phyloP scores from a whole-genome alignment of 1,140 invertebrate species.

The Triops cancriformis region DNA sequence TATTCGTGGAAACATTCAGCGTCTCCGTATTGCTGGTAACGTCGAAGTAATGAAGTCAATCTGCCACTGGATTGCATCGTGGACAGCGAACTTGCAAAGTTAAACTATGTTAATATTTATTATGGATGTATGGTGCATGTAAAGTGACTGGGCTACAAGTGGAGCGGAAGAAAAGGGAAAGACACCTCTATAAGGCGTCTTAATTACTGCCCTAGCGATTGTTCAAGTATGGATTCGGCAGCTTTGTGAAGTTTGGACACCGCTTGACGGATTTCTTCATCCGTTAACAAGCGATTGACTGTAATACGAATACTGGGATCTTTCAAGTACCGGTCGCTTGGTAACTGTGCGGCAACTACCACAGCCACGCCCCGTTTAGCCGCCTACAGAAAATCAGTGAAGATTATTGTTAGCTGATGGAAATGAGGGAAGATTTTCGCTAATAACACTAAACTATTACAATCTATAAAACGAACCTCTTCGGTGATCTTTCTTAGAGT shows the following conservation, averaged over 20 bases:
- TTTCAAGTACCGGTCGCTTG: conserved; percentile 50
- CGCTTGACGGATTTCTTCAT: conserved; percentile 45
- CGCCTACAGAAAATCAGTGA: conserved; percentile 42
- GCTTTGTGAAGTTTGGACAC: conserved; percentile 29
- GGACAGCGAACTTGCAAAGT: no score
- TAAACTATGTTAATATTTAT: background rate
- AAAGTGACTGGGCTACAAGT: background rate
- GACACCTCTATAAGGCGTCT: background rate
- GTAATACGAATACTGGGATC: conserved; percentile 55
- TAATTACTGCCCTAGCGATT: background rate
- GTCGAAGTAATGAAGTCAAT: no score
- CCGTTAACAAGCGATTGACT: conserved; percentile 49
- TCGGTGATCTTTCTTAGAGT: conserved; percentile 54
- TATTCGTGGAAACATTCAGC: no score
- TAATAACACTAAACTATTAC: background rate
- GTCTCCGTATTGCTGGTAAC: no score
- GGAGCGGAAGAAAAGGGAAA: background rate
- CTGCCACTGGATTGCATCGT: no score
- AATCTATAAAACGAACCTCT: conserved; percentile 36
- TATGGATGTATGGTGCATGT: background rate
- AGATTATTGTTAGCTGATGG: conserved; percentile 23
- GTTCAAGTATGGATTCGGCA: background rate
- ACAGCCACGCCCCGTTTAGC: conserved; percentile 51
- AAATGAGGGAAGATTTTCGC: background rate
- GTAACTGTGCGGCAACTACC: conserved; percentile 53